Base-by-base conservation (phyloP, 2,797 vertebrate genomes). In the Epinephelus awoara region DNA sequence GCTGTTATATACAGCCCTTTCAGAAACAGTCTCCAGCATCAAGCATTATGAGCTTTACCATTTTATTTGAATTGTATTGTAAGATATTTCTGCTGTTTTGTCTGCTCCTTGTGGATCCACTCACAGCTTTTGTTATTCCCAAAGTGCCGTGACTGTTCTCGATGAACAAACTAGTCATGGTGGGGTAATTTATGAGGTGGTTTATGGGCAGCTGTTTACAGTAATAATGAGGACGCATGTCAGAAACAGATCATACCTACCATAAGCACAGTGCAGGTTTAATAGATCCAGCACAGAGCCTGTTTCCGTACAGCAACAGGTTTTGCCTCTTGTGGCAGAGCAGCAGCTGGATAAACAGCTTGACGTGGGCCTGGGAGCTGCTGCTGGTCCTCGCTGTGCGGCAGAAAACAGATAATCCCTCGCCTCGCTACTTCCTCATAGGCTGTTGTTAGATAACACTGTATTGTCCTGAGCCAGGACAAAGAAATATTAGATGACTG, bases 341-440 rank as follows among this genome's bases (percentile, higher is more conserved):
- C 70, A 23, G 83, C 77, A 77, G 87, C 81, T 85, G 85, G 68
- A 73, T 62, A 72, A 87, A 84, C 79, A 84, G 75, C 66, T 56
- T 50, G 63, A 85, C 51, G 66, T 61, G 69, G 55, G 58, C 38
- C 64, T 46, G 29, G 50, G 38, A 29, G 58, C 42, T 44, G 54
- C 27, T 19, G n/a, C 61, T 42, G 59, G 42, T 68, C 65, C 51
- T 78, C 52, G 13, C 27, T 27, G 15, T 70, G 50, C 29, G 56
- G 70, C 46, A 34, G 49, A 64, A 80, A 79, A 74, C 64, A 72
- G 51, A 68, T 23, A 38, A 67, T 63, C 34, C 68, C 42, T 59
- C 19, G 1, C 21, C 51, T 70, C 56, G 63, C 13, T n/a, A 19
- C 40, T 9, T 74, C 17, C 42, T 66, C 65, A 57, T 40, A 19